Conservation (phyloP, 2,113 vertebrate genomes). For the Phycodurus eques region DNA sequence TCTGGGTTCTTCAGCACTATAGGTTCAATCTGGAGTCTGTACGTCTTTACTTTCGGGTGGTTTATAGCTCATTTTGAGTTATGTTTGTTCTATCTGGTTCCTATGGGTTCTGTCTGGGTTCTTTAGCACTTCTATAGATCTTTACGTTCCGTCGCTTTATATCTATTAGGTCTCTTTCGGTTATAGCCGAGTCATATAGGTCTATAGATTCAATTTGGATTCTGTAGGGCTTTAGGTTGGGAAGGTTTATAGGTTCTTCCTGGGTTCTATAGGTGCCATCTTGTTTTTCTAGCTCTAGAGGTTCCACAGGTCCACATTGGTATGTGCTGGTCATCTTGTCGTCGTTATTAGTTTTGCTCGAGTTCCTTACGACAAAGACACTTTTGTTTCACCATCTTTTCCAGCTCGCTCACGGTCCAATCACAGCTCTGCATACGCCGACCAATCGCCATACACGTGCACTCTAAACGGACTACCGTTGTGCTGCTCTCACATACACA, state of each 20-base stretch:
- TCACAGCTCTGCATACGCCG: no score
- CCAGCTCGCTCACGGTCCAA: background rate
- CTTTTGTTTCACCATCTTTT: background rate
- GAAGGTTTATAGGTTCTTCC: background rate
- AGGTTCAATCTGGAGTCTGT: background rate
- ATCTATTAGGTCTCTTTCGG: no score
- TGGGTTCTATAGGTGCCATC: background rate
- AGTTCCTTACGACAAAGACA: background rate
- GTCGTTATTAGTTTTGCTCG: background rate
- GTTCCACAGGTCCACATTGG: no score
- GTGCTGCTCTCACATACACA: background rate
- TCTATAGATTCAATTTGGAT: background rate
- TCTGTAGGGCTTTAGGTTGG: background rate
- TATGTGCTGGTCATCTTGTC: background rate
- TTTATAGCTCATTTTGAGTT: no score
- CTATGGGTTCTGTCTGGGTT: background rate
- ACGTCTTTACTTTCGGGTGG: background rate
- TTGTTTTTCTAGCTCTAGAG: background rate
- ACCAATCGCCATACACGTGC: background rate
- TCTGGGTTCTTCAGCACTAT: background rate
- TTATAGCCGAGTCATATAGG: no score
- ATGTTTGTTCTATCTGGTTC: background rate
- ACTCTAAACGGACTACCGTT: conserved; percentile 20
- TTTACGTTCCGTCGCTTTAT: no score
- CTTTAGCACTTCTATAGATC: background rate